Conservation (phyloP, 1,140 invertebrate species). For the Drosophila ironensis region DNA sequence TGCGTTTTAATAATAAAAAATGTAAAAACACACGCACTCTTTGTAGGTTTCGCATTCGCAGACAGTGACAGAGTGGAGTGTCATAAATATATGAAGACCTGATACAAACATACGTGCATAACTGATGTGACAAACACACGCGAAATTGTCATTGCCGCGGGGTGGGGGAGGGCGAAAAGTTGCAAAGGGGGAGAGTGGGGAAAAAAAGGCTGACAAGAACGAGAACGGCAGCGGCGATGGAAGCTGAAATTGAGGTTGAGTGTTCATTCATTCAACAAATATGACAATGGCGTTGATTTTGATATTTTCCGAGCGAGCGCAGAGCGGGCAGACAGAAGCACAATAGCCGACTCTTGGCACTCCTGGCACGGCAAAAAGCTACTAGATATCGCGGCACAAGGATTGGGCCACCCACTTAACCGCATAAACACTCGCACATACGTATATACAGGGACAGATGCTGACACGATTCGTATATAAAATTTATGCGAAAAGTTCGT, state of each 20-base stretch:
- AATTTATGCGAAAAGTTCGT: conserved; percentile 69
- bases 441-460: conserved; percentile 10
- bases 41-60: conserved; percentile 41
- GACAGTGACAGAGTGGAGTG: conserved; percentile 75
- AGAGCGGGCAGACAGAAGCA: conserved; percentile 47
- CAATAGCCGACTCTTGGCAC: conserved; percentile 31
- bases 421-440: neutral
- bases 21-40: conserved; percentile 9
- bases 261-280: conserved; percentile 65
- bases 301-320: conserved; percentile 40
- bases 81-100: conserved; percentile 55
- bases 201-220: conserved; percentile 29
- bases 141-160: conserved; percentile 71
- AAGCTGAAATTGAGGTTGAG: conserved; percentile 69
- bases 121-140: conserved; percentile 78
- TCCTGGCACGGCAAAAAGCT: conserved; percentile 53
- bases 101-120: conserved; percentile 47
- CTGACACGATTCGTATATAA: conserved; percentile 45
- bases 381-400: conserved; percentile 45
- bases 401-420: conserved; percentile 17
- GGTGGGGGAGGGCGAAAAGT: conserved; percentile 18
- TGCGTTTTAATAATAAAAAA: conserved; percentile 74
- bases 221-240: conserved; percentile 57
- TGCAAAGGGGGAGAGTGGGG: neutral
- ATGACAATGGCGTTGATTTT: conserved; percentile 75